Evolutionary conservation across 2,113 vertebrate species (phyloP).

Genomic region (Brachypteracias leptosomus): DNA sequence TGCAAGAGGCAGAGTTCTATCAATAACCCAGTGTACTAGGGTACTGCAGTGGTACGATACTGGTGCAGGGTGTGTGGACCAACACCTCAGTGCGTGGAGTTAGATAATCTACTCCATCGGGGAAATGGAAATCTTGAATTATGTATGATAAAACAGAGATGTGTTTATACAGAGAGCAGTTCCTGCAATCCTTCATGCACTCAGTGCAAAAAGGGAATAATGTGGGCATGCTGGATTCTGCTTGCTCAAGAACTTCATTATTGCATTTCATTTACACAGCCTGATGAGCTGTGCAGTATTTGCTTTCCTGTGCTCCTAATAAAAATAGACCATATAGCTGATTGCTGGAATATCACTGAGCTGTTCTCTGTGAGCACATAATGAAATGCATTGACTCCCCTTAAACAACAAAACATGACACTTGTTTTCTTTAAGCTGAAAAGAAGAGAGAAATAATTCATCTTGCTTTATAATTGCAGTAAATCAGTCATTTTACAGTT

Average conservation of each 20-base stretch:
- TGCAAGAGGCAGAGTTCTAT: not conserved
- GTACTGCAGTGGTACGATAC: not conserved
- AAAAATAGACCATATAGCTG: constrained; percentile 21
- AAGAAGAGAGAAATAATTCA: constrained; percentile 2
- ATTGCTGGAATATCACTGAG: not conserved
- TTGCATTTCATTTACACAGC: constrained; percentile 29
- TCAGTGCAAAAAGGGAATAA: constrained; percentile 2
- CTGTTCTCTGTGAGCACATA: not conserved
- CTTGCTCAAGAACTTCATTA: constrained; percentile 26
- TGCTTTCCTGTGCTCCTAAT: constrained; percentile 21
- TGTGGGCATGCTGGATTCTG: not conserved
- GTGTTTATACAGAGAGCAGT: constrained; percentile 32
- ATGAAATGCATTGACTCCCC: not conserved
- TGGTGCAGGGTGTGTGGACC: not conserved
- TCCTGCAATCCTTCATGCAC: not conserved
- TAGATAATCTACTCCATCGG: not conserved
- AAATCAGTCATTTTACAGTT: constrained; percentile 14
- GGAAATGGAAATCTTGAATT: constrained; percentile 35
- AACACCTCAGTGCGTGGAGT: not conserved
- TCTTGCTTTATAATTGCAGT: constrained; percentile 1
- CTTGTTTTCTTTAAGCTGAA: constrained; percentile 28
- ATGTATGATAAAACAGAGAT: constrained; percentile 41
- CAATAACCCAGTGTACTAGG: not conserved
- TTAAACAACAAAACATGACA: constrained; percentile 6
- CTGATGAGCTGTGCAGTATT: constrained; percentile 18